Percentiles rank a stretch among this genome's conserved stretches.
phyloP scores from a whole-genome alignment of 2,888 invertebrate genomes.

The Phlogophora meticulosa region DNA sequence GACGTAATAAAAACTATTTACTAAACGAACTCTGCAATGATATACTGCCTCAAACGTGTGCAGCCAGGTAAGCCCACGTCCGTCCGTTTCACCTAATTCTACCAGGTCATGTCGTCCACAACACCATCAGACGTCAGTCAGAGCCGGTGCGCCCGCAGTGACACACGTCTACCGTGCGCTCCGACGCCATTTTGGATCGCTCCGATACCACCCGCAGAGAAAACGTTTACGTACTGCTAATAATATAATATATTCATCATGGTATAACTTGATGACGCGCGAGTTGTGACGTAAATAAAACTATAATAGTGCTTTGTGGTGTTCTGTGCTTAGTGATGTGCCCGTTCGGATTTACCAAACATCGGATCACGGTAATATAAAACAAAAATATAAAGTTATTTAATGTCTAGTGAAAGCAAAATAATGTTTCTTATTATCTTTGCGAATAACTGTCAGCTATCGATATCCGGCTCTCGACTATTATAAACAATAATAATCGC shows the following conservation, averaged over 20 bases:
- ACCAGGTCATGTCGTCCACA: conserved; percentile 56
- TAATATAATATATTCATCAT: conserved; percentile 76
- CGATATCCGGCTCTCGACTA: conserved; percentile 44
- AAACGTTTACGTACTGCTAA: conserved; percentile 71
- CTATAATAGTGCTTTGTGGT: conserved; percentile 61
- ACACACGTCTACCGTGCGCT: conserved; percentile 63
- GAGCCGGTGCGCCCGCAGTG: conserved; percentile 57
- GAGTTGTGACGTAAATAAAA: conserved; percentile 55
- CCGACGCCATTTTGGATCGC: conserved; percentile 47
- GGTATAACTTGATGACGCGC: conserved; percentile 45
- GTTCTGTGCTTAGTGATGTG: conserved; percentile 64
- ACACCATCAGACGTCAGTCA: conserved; percentile 53
- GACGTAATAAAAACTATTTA: conserved; percentile 9
- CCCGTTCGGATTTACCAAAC: conserved; percentile 53
- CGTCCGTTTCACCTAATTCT: conserved; percentile 66
- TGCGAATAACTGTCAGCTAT: conserved; percentile 42
- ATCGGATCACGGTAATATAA: conserved; percentile 50
- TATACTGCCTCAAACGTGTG: conserved; percentile 29
- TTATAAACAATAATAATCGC: conserved; percentile 48
- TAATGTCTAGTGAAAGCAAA: conserved; percentile 54
- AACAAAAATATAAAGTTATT: conserved; percentile 10
- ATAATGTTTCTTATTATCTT: conserved; percentile 49
- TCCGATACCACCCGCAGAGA: conserved; percentile 77
- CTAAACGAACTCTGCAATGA: not conserved
- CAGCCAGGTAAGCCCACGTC: conserved; percentile 53